A percentile compares a stretch with the other conserved stretches of the same genome.
Evolutionary conservation across 2,113 vertebrate species (phyloP).

Genomic region (Erythrocercus mccallii): DNA sequence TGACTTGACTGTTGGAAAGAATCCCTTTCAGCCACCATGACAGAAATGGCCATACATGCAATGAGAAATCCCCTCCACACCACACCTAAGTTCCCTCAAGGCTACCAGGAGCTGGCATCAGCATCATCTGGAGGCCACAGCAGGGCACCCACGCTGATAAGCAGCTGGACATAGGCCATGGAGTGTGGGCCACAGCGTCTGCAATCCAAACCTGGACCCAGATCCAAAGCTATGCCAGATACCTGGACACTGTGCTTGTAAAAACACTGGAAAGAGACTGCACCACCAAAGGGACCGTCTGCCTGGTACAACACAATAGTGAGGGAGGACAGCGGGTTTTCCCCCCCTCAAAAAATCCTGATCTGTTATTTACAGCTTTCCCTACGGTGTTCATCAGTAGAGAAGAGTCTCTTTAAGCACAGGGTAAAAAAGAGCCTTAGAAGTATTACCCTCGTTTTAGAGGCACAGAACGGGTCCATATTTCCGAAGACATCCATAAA

Average conservation of each 20-base stretch:
- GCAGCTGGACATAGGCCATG: background rate
- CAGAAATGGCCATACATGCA: rapidly evolving
- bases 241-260: background rate
- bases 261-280: background rate
- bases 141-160: rapidly evolving
- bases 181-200: background rate
- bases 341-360: rapidly evolving
- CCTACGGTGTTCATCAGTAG: rapidly evolving
- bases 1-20: background rate
- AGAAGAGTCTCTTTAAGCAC: background rate
- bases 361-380: background rate
- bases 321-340: background rate
- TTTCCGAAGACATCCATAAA: background rate
- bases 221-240: background rate
- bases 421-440: background rate
- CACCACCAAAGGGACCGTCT: background rate
- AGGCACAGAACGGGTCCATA: background rate
- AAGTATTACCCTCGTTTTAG: background rate
- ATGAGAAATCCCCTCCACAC: background rate
- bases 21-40: background rate
- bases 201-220: background rate
- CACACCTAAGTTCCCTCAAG: background rate
- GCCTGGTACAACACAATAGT: background rate
- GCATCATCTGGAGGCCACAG: background rate
- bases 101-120: background rate